Base-by-base conservation (phyloP, 2,113 vertebrate species). In the Dicentrarchus labrax region DNA sequence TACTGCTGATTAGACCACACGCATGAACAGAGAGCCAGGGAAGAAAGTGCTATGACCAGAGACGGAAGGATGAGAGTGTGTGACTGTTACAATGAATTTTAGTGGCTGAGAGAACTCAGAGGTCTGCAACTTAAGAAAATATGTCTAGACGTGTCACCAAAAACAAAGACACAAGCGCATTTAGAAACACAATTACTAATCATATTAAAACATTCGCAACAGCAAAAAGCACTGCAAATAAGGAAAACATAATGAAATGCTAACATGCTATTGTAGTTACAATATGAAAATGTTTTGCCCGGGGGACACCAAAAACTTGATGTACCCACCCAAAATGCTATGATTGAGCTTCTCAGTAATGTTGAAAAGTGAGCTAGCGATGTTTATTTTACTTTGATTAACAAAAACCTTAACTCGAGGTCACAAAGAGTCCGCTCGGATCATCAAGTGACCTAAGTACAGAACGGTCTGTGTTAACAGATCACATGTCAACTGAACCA, bases 1-100 rank as follows among this genome's bases (percentile, higher is more conserved):
- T 69, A 21, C 19, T 15, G 59, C 80, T 80, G 78, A 79, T 90
- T 75, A 80, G 50, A 66, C 64, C 60, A 2, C 30, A 41, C 50
- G 60, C 19, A n/a, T 19, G 30, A 19, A 45, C n/a, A 59, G n/a
- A 30, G n/a, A 70, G 36, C 5, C 54, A 4, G 15, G 39, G 41
- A 30, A 16, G 50, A 45, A 51, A n/a, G n/a, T 16, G 24, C n/a
- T n/a, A 7, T 65, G 76, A 57, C 71, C 74, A 48, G 38, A 66
- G 36, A 59, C 2, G 4, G 48, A n/a, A 53, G 38, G 39, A 45
- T 38, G 43, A 1, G 21, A 0, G 10, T 16, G n/a, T 47, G 22
- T 50, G 30, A 24, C 39, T 19, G 38, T 43, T 69, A 21, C 17
- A 16, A 47, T 41, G 41, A 47, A 16, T 47, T 59, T 21, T 16